Evolutionary conservation across 2,888 invertebrate species (phyloP), one percentile per base, ranked within the genome.

Genomic region (Andrena trimmerana): DNA sequence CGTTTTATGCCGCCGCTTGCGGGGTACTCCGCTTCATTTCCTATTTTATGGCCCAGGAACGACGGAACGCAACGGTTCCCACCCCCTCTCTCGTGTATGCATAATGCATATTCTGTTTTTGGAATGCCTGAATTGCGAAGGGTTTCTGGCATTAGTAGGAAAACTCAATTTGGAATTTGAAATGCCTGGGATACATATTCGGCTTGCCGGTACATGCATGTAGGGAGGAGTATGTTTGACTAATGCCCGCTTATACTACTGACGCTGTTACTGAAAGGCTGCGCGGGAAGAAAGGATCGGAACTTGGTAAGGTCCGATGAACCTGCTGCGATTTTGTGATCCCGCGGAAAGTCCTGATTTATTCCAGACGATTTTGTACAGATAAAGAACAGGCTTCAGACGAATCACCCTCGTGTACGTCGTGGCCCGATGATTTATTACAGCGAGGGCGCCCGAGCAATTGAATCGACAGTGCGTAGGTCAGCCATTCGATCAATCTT

Each of bases 401-500:
- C 48, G 69, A 81, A 42, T 48, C 36, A 24, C 50, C 20, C 33
- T 27, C 16, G 73, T 20, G 52, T 72, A 27, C 62, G 65, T 74
- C 69, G 52, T 27, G 5, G 1, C 20, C 5, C 31, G 59, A 74
- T 81, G 69, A 81, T 81, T 81, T 81, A 81, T 81, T 60, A 54
- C 81, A 4, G 0, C 31, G 16, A 27, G 73, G 50, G 27, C 59
- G 33, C 27, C 29, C 60, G 81, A 62, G 60, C 81, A 81, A 81
- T 81, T 70, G 81, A 66, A 70, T 81, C 63, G 81, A 81, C 66
- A 74, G 74, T 81, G 81, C 81, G 81, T 81, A 81, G 74, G 74
- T 81, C 81, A 62, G 60, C 24, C 48, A 48, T 42, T 60, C 81
- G 74, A 81, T 81, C 81, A 81, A 81, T 81, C 81, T 81, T 81